phyloP scores from a whole-genome alignment of 2,113 vertebrate species.

The Otocyon megalotis region DNA sequence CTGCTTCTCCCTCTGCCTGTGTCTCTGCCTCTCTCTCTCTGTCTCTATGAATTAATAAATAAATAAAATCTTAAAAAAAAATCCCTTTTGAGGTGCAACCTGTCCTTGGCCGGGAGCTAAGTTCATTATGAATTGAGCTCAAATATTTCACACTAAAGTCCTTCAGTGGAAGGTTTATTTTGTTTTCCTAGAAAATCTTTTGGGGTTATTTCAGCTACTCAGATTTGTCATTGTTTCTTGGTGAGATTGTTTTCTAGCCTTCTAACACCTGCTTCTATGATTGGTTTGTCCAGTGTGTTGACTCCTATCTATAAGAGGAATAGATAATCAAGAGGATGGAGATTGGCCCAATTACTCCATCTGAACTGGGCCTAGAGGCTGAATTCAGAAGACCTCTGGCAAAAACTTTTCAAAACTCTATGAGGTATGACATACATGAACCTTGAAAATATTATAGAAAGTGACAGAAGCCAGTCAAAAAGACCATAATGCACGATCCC shows the following conservation, averaged over 20 bases:
- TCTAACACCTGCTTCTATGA: not conserved
- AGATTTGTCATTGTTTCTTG: not conserved
- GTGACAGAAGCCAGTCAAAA: not conserved
- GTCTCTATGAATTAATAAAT: no score
- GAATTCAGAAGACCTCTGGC: not conserved
- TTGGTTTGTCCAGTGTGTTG: not conserved
- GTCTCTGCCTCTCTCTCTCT: no score
- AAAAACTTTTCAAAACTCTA: not conserved
- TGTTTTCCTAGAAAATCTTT: conserved; percentile 10
- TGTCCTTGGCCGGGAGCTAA: not conserved
- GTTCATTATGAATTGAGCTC: not conserved
- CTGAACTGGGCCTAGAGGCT: not conserved
- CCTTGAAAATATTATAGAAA: not conserved
- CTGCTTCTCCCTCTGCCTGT: no score
- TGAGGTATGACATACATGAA: not conserved
- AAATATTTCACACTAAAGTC: conserved; percentile 3
- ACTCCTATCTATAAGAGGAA: not conserved
- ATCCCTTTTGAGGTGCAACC: not conserved
- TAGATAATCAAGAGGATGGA: not conserved
- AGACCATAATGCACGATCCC: not conserved
- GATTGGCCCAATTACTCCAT: not conserved
- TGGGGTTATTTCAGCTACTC: not conserved
- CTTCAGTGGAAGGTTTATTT: not conserved
- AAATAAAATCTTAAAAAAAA: not conserved
- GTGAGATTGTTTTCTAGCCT: not conserved